A percentile compares a stretch with the other conserved stretches of the same genome.
phyloP scores from a whole-genome alignment of 1,140 invertebrate species.

The Caenorhabditis remanei region DNA sequence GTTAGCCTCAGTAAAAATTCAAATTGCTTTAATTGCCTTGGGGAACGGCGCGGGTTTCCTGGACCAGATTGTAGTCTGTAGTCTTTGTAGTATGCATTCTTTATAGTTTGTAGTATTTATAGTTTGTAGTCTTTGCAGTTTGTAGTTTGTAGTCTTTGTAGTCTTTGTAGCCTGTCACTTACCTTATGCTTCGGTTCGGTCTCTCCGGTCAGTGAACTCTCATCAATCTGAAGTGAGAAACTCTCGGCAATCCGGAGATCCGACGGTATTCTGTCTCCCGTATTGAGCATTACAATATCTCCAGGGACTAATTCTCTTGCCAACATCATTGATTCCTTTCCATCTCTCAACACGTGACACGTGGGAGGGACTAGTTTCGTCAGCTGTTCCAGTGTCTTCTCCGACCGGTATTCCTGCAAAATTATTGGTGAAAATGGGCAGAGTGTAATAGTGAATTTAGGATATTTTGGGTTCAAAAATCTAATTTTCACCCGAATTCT shows the following conservation, averaged over 20 bases:
- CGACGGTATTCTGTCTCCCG: slow-evolving; percentile 89
- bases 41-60: slow-evolving; percentile 84
- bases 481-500: neutral
- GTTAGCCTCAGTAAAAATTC: neutral
- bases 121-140: too few relatives aligned
- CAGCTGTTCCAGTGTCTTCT: slow-evolving; percentile 98
- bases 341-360: slow-evolving; percentile 85
- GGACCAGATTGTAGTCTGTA: neutral
- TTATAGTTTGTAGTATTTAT: too few relatives aligned
- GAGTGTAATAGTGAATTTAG: too few relatives aligned
- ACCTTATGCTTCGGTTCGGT: slow-evolving; percentile 81
- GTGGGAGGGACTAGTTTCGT: slow-evolving; percentile 92
- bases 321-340: slow-evolving; percentile 89
- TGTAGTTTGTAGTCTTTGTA: neutral
- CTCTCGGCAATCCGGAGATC: slow-evolving; percentile 76
- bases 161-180: neutral
- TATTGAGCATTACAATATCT: slow-evolving; percentile 91
- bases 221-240: slow-evolving; percentile 91
- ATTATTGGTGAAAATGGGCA: neutral
- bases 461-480: too few relatives aligned
- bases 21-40: slow-evolving; percentile 81
- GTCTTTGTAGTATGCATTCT: too few relatives aligned
- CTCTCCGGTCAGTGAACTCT: slow-evolving; percentile 98
- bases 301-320: slow-evolving; percentile 97
- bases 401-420: slow-evolving; percentile 92